phyloP scores from a whole-genome alignment of 1,140 invertebrate genomes.

The Pomacea maculata region DNA sequence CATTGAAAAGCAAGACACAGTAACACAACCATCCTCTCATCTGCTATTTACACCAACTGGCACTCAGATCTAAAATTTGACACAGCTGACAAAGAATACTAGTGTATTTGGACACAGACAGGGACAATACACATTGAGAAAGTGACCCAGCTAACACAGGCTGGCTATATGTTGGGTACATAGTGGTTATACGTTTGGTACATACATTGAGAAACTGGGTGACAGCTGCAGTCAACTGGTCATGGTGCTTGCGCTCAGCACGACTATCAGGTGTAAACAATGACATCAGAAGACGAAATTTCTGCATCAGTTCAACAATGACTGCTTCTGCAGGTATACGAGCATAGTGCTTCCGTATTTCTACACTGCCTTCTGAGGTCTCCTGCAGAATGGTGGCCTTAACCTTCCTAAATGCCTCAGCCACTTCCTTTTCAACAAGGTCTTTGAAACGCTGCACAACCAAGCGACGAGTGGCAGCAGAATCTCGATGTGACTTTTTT shows the following conservation, averaged over 20 bases:
- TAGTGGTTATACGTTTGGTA: neutral
- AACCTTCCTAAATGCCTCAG: conserved; percentile 48
- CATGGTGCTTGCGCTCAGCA: conserved; percentile 22
- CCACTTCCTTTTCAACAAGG: conserved; percentile 43
- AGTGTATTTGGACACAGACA: neutral
- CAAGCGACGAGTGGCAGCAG: conserved; percentile 27
- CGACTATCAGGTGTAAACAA: conserved; percentile 22
- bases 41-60: neutral
- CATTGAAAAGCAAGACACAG: neutral
- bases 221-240: conserved; percentile 27
- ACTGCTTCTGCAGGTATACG: conserved; percentile 42
- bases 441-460: conserved; percentile 44
- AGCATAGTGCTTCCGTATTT: conserved; percentile 41
- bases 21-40: neutral
- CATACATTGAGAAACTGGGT: conserved; percentile 33
- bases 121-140: neutral
- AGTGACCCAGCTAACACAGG: too few species aligned
- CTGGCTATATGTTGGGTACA: too few species aligned
- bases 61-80: neutral
- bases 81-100: neutral
- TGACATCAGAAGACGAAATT: conserved; percentile 45
- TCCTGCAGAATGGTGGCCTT: conserved; percentile 39
- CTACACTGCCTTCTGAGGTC: neutral
- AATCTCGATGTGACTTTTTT: conserved; percentile 60
- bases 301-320: conserved; percentile 51